Evolutionary conservation across 2,797 vertebrate genomes (phyloP).

Genomic region (Lithobates sylvaticus): DNA sequence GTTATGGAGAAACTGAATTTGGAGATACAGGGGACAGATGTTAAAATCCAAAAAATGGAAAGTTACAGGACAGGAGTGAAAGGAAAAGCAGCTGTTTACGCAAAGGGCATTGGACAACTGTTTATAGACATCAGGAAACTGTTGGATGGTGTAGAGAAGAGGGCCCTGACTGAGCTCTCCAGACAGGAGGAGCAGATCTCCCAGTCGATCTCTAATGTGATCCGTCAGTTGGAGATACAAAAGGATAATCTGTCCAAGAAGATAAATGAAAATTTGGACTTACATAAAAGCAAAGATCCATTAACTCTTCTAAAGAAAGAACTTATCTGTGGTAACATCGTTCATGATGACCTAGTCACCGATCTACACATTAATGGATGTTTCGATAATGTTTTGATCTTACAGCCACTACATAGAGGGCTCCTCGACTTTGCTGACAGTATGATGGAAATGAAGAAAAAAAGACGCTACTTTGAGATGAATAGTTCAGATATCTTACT

Average conservation of each 20-base stretch:
- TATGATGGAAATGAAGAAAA: background rate
- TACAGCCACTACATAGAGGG: background rate
- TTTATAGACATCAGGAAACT: background rate
- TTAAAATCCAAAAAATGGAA: background rate
- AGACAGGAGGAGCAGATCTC: background rate
- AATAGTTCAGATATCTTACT: constrained; percentile 12
- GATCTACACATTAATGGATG: background rate
- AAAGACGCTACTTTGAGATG: background rate
- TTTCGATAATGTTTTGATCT: background rate
- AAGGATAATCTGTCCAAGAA: background rate
- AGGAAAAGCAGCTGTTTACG: background rate
- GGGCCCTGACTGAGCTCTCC: background rate
- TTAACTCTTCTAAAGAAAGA: background rate
- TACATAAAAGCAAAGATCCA: constrained; percentile 1
- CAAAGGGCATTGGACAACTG: background rate
- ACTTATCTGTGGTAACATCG: background rate
- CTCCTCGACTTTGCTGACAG: background rate
- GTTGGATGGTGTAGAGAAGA: background rate
- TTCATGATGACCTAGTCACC: too few relatives aligned
- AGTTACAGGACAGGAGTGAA: background rate
- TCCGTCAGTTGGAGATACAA: background rate
- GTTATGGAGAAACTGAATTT: too few relatives aligned
- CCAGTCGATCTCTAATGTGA: background rate
- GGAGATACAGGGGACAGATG: background rate
- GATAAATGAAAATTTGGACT: background rate